Base-by-base conservation (phyloP, 2,888 invertebrate genomes). In the Erebia epiphron region DNA sequence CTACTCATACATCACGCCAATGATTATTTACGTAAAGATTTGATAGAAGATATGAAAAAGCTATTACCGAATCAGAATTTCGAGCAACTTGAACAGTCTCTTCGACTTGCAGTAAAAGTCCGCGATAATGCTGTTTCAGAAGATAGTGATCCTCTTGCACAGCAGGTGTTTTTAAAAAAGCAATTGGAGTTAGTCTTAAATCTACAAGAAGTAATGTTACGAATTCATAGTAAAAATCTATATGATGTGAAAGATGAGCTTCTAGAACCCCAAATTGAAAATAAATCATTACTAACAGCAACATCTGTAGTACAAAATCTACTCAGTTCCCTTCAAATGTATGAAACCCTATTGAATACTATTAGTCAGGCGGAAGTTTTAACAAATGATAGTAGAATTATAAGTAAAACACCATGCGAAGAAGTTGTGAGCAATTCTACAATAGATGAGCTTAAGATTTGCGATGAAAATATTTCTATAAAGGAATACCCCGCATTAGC, bases 21-120 rank as follows among this genome's bases (percentile, higher is more conserved):
- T 69, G 80, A 86, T 64, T 86, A 82, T 72, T 73, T 85, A 66
- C 80, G 82, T 52, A 77, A 80, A 13, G 81, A 86, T 65, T 71
- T 80, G 49, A 71, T 76, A 18, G 78, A 82, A 75, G 69, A 76
- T 2, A 74, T 86, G 1, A 75, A 76, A 5, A 74, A 84, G 69
- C 61, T 87, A 41, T 77, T 80, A 7, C 57, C 75, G 54, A 18
- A 74, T 2, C 68, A 78, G 1, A 77, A 83, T 14, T 68, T 72
- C 35, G 78, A 80, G 67, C 76, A 82, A 21, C 68, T 87, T 21
- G 79, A 79, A 66, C 66, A 80, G 72, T 79, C 84, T 4, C 67
- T 84, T 13, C 69, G 62, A 56, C 77, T 80, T 56, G 88, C 87
- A 4, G 79, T 81, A 73, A 77, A 84, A 68, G 77, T 89, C 67